Percentiles rank a stretch among this genome's conserved stretches.
These are phyloP conservation scores for Siniperca scherzeri DNA, from an alignment of 2,797 vertebrate species.

Conservation along the genomic window DNA sequence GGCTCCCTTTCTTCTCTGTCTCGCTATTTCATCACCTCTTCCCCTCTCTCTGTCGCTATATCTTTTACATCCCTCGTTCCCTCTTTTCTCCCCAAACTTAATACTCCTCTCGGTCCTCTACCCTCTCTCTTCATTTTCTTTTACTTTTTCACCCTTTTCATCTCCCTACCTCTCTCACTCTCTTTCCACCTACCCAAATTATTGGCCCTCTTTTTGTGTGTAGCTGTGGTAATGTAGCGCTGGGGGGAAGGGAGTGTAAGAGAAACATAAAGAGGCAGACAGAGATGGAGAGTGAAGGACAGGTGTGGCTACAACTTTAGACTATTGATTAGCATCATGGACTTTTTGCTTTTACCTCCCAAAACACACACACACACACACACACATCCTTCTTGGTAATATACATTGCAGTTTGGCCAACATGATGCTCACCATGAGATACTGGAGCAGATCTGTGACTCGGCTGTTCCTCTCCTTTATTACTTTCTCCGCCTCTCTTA, in stretches of 20 bases:
- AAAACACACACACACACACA: slow-evolving; percentile 6
- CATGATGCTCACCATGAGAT: slow-evolving; percentile 43
- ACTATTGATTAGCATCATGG: slow-evolving; percentile 37
- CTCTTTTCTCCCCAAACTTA: slow-evolving; percentile 27
- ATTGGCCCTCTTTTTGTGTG: slow-evolving; percentile 33
- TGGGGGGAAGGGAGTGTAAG: slow-evolving; percentile 8
- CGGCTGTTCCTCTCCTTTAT: slow-evolving; percentile 12
- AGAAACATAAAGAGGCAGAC: slow-evolving; percentile 11
- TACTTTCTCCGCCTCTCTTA: slow-evolving; percentile 13
- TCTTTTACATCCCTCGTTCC: slow-evolving; percentile 39
- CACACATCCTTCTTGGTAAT: slow-evolving; percentile 36
- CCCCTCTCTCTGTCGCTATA: slow-evolving; percentile 27
- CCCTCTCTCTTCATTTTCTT: slow-evolving; percentile 7
- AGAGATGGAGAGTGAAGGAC: slow-evolving; percentile 22
- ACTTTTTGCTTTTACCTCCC: slow-evolving; percentile 1
- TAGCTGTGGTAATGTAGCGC: slow-evolving; percentile 11
- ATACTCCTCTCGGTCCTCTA: slow-evolving; percentile 4
- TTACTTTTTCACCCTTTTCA: slow-evolving; percentile 40
- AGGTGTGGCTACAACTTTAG: slow-evolving; percentile 27
- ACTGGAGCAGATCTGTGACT: slow-evolving; percentile 46
- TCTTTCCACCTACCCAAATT: slow-evolving; percentile 16
- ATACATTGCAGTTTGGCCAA: slow-evolving; percentile 13
- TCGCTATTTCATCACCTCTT: slow-evolving; percentile 69
- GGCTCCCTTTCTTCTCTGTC: slow-evolving; percentile 65
- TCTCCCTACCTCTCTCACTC: slow-evolving; percentile 1